Conservation (phyloP, 2,113 vertebrate species). For the Otocyon megalotis region DNA sequence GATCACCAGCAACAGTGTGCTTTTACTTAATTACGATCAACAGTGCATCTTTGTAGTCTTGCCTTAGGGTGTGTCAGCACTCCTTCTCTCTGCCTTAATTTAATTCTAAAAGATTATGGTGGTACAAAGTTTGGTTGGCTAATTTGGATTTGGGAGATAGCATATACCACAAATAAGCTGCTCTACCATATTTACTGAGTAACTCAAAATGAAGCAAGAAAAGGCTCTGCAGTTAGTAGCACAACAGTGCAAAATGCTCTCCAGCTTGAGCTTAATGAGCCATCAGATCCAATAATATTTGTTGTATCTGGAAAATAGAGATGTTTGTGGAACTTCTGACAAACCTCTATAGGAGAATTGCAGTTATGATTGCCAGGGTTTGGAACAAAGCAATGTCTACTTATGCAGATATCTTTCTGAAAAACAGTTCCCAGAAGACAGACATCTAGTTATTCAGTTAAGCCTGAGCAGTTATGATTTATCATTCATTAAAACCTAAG, state of each 20-base stretch:
- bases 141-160: conserved; percentile 3
- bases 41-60: not conserved
- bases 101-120: conserved; percentile 10
- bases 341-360: not conserved
- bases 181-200: not conserved
- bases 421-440: not conserved
- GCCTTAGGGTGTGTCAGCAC: not conserved
- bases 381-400: not conserved
- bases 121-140: not conserved
- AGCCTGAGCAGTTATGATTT: not conserved
- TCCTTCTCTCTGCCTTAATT: not conserved
- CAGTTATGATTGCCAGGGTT: not conserved
- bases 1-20: not conserved
- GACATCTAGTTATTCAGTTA: not conserved
- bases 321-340: not conserved
- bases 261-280: not conserved
- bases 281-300: not conserved
- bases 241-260: not conserved
- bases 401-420: not conserved
- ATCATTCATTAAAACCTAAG: not conserved
- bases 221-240: not conserved
- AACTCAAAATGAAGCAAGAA: conserved; percentile 36
- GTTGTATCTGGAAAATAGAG: conserved; percentile 19
- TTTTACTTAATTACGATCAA: not conserved
- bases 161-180: not conserved